Evolutionary conservation across 2,888 invertebrate genomes (phyloP).

Genomic region (Barypeithes pellucidus): DNA sequence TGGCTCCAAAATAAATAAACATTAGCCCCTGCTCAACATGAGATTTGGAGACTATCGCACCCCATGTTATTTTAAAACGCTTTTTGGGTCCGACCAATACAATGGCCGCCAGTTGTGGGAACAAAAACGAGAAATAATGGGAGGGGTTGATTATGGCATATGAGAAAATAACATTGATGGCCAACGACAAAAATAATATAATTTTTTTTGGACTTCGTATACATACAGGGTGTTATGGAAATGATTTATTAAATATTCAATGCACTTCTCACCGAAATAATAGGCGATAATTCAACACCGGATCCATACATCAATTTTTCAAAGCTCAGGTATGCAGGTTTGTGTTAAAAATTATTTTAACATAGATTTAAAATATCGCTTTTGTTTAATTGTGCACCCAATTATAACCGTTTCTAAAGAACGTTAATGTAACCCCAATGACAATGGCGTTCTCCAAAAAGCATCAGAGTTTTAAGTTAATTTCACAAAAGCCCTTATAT

Average conservation of each 20-base stretch:
- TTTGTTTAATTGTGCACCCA: neutral
- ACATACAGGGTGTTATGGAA: too few species aligned
- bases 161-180: conserved; percentile 14
- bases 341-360: neutral
- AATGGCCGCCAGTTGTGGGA: conserved; percentile 39
- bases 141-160: conserved; percentile 38
- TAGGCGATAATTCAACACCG: too few species aligned
- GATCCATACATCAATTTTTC: too few species aligned
- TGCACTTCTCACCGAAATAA: neutral
- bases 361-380: neutral
- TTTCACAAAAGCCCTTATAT: conserved; percentile 51
- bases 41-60: conserved; percentile 39
- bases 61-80: conserved; percentile 48
- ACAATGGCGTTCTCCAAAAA: conserved; percentile 44
- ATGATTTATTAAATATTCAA: neutral
- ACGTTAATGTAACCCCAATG: conserved; percentile 40
- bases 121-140: conserved; percentile 43
- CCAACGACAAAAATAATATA: neutral
- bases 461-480: conserved; percentile 50
- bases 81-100: conserved; percentile 21
- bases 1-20: conserved; percentile 42
- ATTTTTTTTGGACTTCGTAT: too few species aligned
- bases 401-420: conserved; percentile 16
- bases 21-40: conserved; percentile 34
- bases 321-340: too few species aligned